phyloP scores from a whole-genome alignment of 2,888 invertebrate genomes.

The Gortyna flavago region DNA sequence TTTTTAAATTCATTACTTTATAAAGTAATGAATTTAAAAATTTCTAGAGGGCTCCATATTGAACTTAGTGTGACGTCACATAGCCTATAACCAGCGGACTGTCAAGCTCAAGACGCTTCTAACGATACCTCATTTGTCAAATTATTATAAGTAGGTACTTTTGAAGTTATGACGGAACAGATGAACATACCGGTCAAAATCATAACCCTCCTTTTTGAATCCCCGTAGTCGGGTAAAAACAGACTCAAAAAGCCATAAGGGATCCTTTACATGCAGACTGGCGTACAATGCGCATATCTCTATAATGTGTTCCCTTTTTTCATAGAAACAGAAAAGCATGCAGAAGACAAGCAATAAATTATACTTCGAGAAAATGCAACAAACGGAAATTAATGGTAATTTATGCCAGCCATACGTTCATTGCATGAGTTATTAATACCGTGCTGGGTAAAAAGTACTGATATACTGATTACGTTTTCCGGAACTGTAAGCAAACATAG shows the following conservation, averaged over 20 bases:
- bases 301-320: neutral
- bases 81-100: too few relatives aligned
- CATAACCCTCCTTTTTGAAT: too few relatives aligned
- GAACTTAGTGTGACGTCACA: too few relatives aligned
- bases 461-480: neutral
- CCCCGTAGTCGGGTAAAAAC: too few relatives aligned
- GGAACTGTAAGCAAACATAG: slow-evolving; percentile 26
- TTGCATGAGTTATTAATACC: slow-evolving; percentile 15
- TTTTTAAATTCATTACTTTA: too few relatives aligned
- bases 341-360: neutral
- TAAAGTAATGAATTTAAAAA: too few relatives aligned
- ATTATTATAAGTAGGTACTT: too few relatives aligned
- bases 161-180: too few relatives aligned
- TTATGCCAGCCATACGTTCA: slow-evolving; percentile 3
- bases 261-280: neutral
- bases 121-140: too few relatives aligned
- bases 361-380: slow-evolving; percentile 12
- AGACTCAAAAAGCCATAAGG: neutral
- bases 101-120: too few relatives aligned
- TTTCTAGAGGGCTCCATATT: too few relatives aligned
- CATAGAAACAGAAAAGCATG: neutral
- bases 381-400: slow-evolving; percentile 26
- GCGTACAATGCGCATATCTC: neutral
- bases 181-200: too few relatives aligned
- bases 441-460: neutral